phyloP scores from a whole-genome alignment of 2,888 invertebrate genomes.

The Ochlodes sylvanus region DNA sequence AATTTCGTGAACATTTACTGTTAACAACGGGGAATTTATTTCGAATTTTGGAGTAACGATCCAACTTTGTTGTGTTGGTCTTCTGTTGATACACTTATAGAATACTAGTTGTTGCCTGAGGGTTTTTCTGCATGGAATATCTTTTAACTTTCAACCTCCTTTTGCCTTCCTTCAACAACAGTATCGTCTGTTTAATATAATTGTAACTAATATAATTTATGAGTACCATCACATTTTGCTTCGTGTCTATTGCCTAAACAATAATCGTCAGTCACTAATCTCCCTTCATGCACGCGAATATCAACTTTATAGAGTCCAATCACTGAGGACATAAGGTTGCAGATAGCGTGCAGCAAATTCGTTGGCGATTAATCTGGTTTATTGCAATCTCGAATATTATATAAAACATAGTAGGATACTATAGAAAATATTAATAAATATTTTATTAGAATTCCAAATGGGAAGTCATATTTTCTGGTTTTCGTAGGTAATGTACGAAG shows the following conservation, averaged over 20 bases:
- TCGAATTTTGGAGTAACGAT: conserved; percentile 9
- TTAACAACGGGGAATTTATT: conserved; percentile 22
- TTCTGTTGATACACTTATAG: neutral
- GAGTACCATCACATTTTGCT: neutral
- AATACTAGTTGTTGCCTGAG: too few species aligned
- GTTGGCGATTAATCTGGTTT: neutral
- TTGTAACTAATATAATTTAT: neutral
- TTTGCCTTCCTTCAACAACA: too few species aligned
- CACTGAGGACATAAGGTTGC: neutral
- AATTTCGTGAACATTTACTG: conserved; percentile 17
- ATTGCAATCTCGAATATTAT: neutral
- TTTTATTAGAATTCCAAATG: neutral
- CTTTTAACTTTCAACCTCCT: too few species aligned
- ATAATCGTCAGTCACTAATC: conserved; percentile 2
- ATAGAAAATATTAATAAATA: too few species aligned
- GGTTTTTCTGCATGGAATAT: too few species aligned
- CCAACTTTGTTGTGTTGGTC: neutral
- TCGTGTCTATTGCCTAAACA: neutral
- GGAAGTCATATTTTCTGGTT: neutral
- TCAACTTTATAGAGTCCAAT: neutral
- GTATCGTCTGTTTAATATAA: too few species aligned
- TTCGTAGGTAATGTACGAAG: neutral
- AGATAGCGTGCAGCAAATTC: neutral
- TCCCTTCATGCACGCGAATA: neutral
- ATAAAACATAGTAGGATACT: neutral